These are phyloP conservation scores for Pygathrix nemaeus DNA, from an alignment of 2,113 vertebrate genomes.

Conservation along the genomic window DNA sequence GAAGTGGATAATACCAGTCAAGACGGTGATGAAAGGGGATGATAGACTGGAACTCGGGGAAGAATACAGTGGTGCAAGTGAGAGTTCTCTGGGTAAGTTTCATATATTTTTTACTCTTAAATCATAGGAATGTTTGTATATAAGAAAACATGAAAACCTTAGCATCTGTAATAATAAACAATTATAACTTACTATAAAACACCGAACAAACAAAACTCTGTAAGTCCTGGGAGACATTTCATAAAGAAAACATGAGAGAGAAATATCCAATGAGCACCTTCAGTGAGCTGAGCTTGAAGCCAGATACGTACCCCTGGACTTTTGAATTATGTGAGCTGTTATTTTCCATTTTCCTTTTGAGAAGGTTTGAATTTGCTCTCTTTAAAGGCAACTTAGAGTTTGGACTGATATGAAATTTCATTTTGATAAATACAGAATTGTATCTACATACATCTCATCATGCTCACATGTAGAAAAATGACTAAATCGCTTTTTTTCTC, in stretches of 20 bases:
- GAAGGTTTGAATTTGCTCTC: neutral
- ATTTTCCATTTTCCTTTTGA: neutral
- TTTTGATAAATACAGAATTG: neutral
- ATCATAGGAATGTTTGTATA: neutral
- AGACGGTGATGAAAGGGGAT: neutral
- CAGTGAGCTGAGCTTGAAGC: neutral
- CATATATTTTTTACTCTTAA: neutral
- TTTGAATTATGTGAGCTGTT: neutral
- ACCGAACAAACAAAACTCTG: neutral
- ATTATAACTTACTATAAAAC: neutral
- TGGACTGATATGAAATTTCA: neutral
- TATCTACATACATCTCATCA: neutral
- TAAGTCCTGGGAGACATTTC: neutral
- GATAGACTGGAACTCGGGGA: accelerated
- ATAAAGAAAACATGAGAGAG: neutral
- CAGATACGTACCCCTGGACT: neutral
- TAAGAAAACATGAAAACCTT: neutral
- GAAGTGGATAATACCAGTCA: neutral
- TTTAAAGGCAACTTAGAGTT: neutral
- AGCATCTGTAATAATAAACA: neutral
- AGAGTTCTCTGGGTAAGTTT: neutral
- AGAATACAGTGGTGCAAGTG: neutral
- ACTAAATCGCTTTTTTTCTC: neutral
- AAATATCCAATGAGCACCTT: neutral
- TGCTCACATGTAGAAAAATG: neutral